Evolutionary conservation across 2,113 vertebrate species (phyloP).

Genomic region (Aptenodytes patagonicus): DNA sequence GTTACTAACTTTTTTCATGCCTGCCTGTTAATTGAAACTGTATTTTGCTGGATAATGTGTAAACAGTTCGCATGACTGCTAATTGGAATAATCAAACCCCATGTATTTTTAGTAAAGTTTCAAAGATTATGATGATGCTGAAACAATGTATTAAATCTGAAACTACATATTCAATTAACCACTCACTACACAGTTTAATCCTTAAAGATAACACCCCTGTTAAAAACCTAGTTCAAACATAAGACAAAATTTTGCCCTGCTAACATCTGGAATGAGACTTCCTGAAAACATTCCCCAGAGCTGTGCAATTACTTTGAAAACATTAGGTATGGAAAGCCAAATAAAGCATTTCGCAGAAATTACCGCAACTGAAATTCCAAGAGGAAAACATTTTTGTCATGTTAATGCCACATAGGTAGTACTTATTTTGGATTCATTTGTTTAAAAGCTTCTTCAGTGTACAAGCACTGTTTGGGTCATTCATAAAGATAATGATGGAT

Average conservation of each 20-base stretch:
- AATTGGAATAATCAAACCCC: background rate
- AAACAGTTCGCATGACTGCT: background rate
- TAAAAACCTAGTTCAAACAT: background rate
- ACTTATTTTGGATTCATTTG: background rate
- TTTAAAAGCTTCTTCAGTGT: background rate
- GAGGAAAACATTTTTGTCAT: background rate
- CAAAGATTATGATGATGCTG: background rate
- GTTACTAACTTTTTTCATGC: background rate
- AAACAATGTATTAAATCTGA: background rate
- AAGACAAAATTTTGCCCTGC: background rate
- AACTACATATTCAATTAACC: background rate
- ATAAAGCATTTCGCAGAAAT: background rate
- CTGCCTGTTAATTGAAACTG: background rate
- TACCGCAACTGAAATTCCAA: background rate
- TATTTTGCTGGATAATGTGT: background rate
- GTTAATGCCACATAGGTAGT: rapidly evolving
- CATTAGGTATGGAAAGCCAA: background rate
- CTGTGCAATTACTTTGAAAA: background rate
- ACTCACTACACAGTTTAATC: background rate
- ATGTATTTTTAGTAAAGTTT: background rate
- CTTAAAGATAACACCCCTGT: background rate
- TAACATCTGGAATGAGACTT: background rate
- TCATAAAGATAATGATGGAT: background rate
- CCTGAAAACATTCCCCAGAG: background rate
- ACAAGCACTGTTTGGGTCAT: background rate